Base-by-base conservation (phyloP, 2,888 invertebrate genomes). In the Troides aeacus region DNA sequence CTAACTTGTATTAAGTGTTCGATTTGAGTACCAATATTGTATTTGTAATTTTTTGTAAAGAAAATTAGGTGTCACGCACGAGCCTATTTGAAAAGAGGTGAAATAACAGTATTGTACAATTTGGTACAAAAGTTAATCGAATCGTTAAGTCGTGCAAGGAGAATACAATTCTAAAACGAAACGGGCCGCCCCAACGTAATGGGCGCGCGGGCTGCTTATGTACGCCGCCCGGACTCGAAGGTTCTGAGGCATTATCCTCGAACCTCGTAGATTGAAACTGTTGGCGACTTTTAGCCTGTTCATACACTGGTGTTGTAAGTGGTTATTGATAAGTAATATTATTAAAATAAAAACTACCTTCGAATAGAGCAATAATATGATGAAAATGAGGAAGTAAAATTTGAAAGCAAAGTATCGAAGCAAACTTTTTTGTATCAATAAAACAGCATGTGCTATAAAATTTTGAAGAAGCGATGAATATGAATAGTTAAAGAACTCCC, bases 201-300 rank as follows among this genome's bases (percentile, higher is more conserved):
- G 36, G 64, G 39, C 30, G 6, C 23, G 12, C 18, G 57, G 6
- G 21, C 39, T 39, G 39, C 7, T 6, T 46, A 58, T 39, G 53
- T 56, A 17, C 42, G 63, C 59, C 23, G 50, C 59, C 30, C 63
- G 63, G 63, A 7, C 39, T 7, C 6, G 59, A 64, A 58, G 53
- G 63, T 36, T 53, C 58, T n/a, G 53, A 64, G 21, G 53, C 30
- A 36, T 58, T 50, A 24, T 39, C 59, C 21, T 59, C 50, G 30
- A 46, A 63, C 68, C 68, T 53, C 36, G 50, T 68, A 53, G 63
- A 68, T 68, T 68, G 68, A 63, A 63, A 68, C 46, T 15, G 39
- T 50, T 42, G 58, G n/a, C 62, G 23, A 23, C 24, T 59, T 21
- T 64, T 46, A 63, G 61, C 58, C 42, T 30, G 23, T 15, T 3